Evolutionary conservation across 1,140 invertebrate genomes (phyloP).

Genomic region (Drosophila nigrodunni): DNA sequence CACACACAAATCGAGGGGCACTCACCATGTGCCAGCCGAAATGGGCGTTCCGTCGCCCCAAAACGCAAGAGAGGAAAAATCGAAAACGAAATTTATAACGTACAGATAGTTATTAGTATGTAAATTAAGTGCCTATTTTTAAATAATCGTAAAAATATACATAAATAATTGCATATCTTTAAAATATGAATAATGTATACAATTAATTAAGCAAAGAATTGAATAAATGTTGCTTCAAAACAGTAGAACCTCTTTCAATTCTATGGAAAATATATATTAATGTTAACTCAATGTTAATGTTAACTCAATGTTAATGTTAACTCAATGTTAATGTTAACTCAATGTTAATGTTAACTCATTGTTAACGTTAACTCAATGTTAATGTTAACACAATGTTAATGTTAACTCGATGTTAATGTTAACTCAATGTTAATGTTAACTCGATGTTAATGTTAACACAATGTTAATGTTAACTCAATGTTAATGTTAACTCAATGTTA

Average conservation of each 20-base stretch:
- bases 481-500: no score
- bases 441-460: no score
- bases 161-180: constrained; percentile 55
- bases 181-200: constrained; percentile 56
- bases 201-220: constrained; percentile 59
- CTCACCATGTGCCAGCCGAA: constrained; percentile 44
- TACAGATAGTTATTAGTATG: constrained; percentile 76
- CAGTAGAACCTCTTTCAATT: not conserved
- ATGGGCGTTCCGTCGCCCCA: constrained; percentile 23
- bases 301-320: no score
- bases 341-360: no score
- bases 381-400: no score
- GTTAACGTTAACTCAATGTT: no score
- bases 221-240: constrained; percentile 79
- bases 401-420: no score
- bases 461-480: no score
- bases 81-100: constrained; percentile 68
- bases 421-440: no score
- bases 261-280: not conserved
- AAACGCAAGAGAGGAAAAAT: constrained; percentile 37
- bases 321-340: no score
- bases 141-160: constrained; percentile 53
- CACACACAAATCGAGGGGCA: constrained; percentile 35
- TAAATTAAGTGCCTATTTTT: constrained; percentile 78
- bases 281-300: no score